Evolutionary conservation across 1,140 invertebrate species (phyloP), one percentile per base, ranked within the genome.

Genomic region (Sinella curviseta): DNA sequence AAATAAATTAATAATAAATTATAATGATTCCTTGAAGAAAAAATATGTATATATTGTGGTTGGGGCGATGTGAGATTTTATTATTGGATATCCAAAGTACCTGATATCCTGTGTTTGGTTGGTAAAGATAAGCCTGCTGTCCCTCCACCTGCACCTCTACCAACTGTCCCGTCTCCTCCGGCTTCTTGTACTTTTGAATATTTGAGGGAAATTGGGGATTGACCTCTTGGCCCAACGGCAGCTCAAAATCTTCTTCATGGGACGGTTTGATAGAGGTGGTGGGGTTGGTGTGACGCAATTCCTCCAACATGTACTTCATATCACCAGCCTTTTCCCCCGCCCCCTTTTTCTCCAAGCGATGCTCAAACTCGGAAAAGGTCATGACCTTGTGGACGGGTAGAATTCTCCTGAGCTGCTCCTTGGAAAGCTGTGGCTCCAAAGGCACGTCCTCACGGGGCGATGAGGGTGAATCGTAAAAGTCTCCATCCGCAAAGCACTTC

Each of bases 301-400:
- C 8, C 8, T 70, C 12, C 3, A 70, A 24, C 65, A 70, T 70
- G 30, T 31, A 70, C 65, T 70, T 70, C 65, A 70, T 70, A n/a
- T 70, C 65, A 30, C 26, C 65, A 30, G 65, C 8, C 31, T 17
- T 4, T 30, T 3, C 4, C 12, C 30, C 24, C 12, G 65, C 30
- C 8, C 31, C n/a, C 14, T 75, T 28, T 35, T 54, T 24, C 26
- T 28, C 39, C n/a, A 81, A 54, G 73, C 76, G 4, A 26, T 31
- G 12, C 77, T 81, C 77, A 24, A 81, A 81, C 48, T 81, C 70
- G 0, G 26, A 73, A n/a, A 81, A 74, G 28, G 54, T 81, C 55
- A 81, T 78, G 1, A 8, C 4, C 28, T 54, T 75, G 4, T 48
- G 12, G 8, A 48, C 4, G 1, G 4, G 39, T 12, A 75, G 3